These are phyloP conservation scores for Lordiphosa andalusiaca DNA, from an alignment of 2,888 invertebrate genomes.

Conservation along the genomic window DNA sequence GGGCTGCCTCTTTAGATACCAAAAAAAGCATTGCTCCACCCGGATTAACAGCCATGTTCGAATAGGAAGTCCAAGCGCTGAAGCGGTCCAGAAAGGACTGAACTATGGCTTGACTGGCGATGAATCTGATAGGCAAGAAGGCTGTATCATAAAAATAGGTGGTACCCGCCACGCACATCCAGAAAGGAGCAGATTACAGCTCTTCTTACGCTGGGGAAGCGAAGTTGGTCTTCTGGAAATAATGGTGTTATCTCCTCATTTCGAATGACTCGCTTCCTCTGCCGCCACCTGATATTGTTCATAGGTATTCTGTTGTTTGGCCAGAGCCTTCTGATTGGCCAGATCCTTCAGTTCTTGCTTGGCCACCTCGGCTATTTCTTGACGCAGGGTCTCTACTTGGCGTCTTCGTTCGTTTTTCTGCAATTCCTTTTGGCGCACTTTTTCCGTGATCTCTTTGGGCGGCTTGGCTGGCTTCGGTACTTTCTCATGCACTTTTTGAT, in stretches of 20 bases:
- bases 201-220: too few species aligned
- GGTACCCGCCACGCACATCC: too few species aligned
- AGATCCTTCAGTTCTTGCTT: constrained; percentile 63
- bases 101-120: too few species aligned
- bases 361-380: constrained; percentile 72
- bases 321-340: constrained; percentile 51
- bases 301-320: constrained; percentile 56
- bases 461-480: constrained; percentile 39
- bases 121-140: too few species aligned
- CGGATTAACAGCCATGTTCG: too few species aligned
- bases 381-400: constrained; percentile 59
- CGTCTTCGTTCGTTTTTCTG: constrained; percentile 66
- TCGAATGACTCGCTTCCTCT: background rate
- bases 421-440: constrained; percentile 60
- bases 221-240: too few species aligned
- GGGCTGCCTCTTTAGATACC: too few species aligned
- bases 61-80: too few species aligned
- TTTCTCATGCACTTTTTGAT: constrained; percentile 76
- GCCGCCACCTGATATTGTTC: constrained; percentile 57
- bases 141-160: background rate
- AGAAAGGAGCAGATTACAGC: too few species aligned
- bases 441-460: constrained; percentile 53
- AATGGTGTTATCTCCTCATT: background rate
- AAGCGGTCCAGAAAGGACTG: too few species aligned
- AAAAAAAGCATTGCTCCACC: too few species aligned